Evolutionary conservation across 1,140 invertebrate species (phyloP).

Genomic region (Leucophenga varia): DNA sequence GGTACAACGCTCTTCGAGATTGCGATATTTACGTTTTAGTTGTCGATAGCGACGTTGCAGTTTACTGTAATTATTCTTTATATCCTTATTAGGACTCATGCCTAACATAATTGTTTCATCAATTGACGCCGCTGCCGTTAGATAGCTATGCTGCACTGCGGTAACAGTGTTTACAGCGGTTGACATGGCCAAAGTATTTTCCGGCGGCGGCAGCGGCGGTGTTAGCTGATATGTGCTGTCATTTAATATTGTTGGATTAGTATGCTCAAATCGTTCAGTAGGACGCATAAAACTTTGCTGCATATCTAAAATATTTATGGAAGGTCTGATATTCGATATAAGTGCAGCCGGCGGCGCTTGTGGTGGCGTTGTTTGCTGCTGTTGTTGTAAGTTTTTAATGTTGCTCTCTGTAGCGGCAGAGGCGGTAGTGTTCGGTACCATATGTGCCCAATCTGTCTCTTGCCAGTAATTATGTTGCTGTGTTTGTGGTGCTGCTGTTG

Average conservation of each 20-base stretch:
- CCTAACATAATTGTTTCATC: too few species aligned
- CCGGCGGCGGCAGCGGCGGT: conserved; percentile 2
- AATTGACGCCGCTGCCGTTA: too few species aligned
- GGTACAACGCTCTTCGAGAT: conserved; percentile 1
- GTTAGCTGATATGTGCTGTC: conserved; percentile 11
- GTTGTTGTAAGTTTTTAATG: too few species aligned
- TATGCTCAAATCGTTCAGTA: conserved; percentile 14
- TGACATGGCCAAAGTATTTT: not conserved
- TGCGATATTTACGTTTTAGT: conserved; percentile 24
- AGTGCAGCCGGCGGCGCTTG: conserved; percentile 11
- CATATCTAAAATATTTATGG: conserved; percentile 43
- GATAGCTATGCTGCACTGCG: conserved; percentile 6
- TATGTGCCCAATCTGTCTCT: conserved; percentile 27
- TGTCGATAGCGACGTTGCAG: conserved; percentile 27
- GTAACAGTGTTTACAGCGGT: not conserved
- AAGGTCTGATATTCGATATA: conserved; percentile 12
- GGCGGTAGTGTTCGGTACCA: too few species aligned
- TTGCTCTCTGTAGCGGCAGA: not conserved
- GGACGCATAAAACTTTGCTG: conserved; percentile 43
- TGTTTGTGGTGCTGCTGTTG: conserved; percentile 8
- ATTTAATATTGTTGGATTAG: conserved; percentile 19
- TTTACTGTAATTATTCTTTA: conserved; percentile 34
- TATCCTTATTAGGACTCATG: too few species aligned
- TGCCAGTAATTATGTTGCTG: conserved; percentile 27
- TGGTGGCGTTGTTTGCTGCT: not conserved